Percentiles rank a stretch among this genome's conserved stretches.
phyloP scores from a whole-genome alignment of 2,888 invertebrate genomes.

The Oscheius myriophilus region DNA sequence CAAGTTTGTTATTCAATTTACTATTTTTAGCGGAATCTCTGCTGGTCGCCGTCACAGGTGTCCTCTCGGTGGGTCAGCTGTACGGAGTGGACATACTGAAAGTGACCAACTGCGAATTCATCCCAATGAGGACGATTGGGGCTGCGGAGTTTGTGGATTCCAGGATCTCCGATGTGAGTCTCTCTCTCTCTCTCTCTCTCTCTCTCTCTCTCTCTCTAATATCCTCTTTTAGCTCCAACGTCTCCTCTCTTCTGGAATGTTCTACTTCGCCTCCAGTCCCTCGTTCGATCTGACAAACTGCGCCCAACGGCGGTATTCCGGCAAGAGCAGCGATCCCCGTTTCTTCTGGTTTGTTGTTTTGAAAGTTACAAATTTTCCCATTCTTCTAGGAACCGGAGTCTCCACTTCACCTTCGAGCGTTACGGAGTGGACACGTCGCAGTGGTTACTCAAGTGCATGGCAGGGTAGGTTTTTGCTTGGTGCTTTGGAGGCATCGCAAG shows the following conservation, averaged over 20 bases:
- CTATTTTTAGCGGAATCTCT: constrained; percentile 79
- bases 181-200: constrained; percentile 4
- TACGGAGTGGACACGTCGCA: constrained; percentile 88
- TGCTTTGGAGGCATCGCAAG: too few relatives aligned
- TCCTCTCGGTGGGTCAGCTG: constrained; percentile 94
- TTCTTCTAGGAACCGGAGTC: constrained; percentile 84
- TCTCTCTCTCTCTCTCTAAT: not conserved
- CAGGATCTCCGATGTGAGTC: constrained; percentile 61
- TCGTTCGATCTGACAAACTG: constrained; percentile 89
- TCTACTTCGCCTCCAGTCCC: constrained; percentile 85
- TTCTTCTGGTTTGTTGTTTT: constrained; percentile 88
- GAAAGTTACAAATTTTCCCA: constrained; percentile 10
- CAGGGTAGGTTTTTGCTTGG: constrained; percentile 77
- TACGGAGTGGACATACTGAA: constrained; percentile 89
- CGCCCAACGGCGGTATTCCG: constrained; percentile 86
- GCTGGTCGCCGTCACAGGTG: constrained; percentile 91
- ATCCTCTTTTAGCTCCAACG: constrained; percentile 77
- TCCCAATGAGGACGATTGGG: constrained; percentile 57
- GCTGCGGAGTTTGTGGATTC: constrained; percentile 54
- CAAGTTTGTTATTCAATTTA: not conserved
- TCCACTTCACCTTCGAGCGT: constrained; percentile 89
- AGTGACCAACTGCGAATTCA: constrained; percentile 63
- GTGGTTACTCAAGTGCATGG: constrained; percentile 94
- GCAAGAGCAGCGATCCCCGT: constrained; percentile 86
- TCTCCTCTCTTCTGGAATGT: constrained; percentile 94